Evolutionary conservation across 2,113 vertebrate species (phyloP), one percentile per base, ranked within the genome.

Genomic region (Otus sunia): DNA sequence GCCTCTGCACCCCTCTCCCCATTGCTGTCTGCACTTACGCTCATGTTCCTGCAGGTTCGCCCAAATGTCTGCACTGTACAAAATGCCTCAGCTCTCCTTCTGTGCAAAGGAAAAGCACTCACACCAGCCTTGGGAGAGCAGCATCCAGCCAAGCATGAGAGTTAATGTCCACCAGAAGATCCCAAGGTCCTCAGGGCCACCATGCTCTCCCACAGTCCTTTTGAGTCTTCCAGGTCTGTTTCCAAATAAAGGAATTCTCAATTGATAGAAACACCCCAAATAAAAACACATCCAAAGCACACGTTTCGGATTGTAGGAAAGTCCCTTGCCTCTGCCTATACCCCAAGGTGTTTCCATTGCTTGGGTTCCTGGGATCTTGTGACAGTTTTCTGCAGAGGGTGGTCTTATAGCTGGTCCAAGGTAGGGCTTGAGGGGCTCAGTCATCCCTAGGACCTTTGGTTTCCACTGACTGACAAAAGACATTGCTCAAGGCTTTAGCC

Each of bases 21-120:
- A 0, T 20, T 5, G 0, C 47, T 49, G 21, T 34, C 72, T 60
- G 43, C n/a, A 25, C 39, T 30, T 30, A 20, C 0, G 0, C 39
- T 41, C 18, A 3, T 9, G 17, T 55, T 55, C 47, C 68, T 17
- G 7, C 15, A 49, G 30, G 21, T 73, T 53, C 72, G 12, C n/a
- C 30, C 43, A 62, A 3, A 32, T 19, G 7, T 58, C 37, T 62
- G 20, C 52, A 6, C 34, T 3, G 6, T 20, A 39, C 32, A 30
- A 50, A 64, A 37, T 19, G 25, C 5, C 39, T 30, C 2, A 1
- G 49, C 0, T 1, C 69, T 50, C 30, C 11, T 69, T 36, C 22
- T 37, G 12, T 14, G 36, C 15, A 34, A 63, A 62, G 83, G 62
- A 41, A 27, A 62, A 32, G 47, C 41, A 11, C 17, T 47, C 19